These are phyloP conservation scores for Rhabdornis inornatus DNA, from an alignment of 2,113 vertebrate species.

Conservation along the genomic window DNA sequence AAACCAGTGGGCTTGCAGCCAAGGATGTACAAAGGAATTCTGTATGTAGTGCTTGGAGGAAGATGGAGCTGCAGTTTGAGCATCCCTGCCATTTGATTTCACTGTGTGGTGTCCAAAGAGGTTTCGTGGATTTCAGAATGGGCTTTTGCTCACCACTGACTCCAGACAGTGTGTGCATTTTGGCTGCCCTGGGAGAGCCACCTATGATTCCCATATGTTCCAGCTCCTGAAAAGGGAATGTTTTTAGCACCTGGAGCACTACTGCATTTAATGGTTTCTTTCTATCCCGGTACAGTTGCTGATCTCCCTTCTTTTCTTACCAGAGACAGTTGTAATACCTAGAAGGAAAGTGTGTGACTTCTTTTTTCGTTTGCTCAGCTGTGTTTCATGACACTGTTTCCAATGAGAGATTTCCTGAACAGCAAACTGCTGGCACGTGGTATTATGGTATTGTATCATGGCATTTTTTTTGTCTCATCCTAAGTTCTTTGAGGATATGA, in stretches of 20 bases:
- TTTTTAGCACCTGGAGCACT: neutral
- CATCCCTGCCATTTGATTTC: neutral
- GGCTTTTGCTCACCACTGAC: neutral
- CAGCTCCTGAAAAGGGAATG: neutral
- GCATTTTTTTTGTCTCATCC: neutral
- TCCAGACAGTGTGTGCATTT: rapidly evolving
- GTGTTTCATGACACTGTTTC: neutral
- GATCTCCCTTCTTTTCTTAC: neutral
- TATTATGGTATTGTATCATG: neutral
- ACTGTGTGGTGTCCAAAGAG: neutral
- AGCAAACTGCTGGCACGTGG: neutral
- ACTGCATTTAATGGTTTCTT: rapidly evolving
- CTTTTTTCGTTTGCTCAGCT: neutral
- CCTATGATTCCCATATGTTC: neutral
- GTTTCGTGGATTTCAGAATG: neutral
- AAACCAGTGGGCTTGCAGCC: slow-evolving; percentile 21
- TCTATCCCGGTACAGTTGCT: neutral
- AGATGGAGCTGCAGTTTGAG: neutral
- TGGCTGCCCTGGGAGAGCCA: neutral
- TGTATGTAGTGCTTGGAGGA: neutral
- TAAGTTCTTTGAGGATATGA: neutral
- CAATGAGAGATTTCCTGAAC: neutral
- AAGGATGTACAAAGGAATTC: neutral
- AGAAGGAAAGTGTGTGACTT: neutral
- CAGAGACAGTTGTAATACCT: neutral